Conservation (phyloP, 2,113 vertebrate species). For the Rafetus swinhoei region DNA sequence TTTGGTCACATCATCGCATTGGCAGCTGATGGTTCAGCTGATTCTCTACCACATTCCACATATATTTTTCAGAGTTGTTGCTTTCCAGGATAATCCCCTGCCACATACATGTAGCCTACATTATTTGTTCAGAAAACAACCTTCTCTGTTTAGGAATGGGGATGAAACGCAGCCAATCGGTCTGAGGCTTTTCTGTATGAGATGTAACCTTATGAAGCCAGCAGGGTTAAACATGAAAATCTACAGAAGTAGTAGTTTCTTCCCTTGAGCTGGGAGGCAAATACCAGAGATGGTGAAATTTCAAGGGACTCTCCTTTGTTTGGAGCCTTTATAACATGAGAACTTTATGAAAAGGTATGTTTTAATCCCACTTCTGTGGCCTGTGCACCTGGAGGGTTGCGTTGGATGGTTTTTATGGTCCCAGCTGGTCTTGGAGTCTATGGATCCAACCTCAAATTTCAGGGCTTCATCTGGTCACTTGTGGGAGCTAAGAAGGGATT, state of each 20-base stretch:
- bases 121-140: neutral
- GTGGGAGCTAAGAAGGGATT: no score
- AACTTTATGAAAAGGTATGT: neutral
- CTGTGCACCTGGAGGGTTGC: neutral
- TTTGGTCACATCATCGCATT: neutral
- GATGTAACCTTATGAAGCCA: neutral
- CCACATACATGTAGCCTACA: neutral
- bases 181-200: neutral
- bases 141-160: neutral
- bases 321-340: neutral
- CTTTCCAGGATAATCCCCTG: neutral
- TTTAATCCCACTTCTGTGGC: neutral
- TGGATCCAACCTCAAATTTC: no score
- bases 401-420: neutral
- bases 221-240: neutral
- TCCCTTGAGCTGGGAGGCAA: neutral
- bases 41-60: neutral
- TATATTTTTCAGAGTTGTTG: neutral
- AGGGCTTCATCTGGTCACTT: no score
- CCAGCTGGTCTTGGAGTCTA: no score
- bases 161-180: neutral
- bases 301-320: neutral
- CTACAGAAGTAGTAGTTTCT: neutral
- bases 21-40: neutral
- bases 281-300: neutral